Evolutionary conservation across 1,140 invertebrate genomes (phyloP), one percentile per base, ranked within the genome.

Genomic region (Conus ventricosus): DNA sequence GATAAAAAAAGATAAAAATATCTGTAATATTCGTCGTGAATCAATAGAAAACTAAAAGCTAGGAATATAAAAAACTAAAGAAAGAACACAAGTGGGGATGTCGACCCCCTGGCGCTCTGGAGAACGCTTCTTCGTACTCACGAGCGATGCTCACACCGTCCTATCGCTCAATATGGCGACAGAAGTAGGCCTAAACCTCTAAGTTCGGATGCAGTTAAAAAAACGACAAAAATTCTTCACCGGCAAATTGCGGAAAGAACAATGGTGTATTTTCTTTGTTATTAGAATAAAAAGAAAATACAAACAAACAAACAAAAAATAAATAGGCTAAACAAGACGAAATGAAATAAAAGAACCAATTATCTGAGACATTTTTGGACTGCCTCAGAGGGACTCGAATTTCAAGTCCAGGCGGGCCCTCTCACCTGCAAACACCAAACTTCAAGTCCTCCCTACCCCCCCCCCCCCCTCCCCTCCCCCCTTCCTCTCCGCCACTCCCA

Each of bases 121-220:
- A 23, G 85, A 87, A 87, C 85, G 85, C 85, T 87, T 63, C 8
- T 55, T 63, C 51, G 25, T 1, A 15, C 4, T 54, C 53, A 51
- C 39, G 8, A 86, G 87, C 87, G 87, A 88, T 88, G 82, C 54
- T 27, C 53, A 23, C 82, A 88, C 67, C 87, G 87, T 60, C 87
- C 82, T 88, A 88, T 88, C 87, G 87, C 87, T 54, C 81, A 71
- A 71, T 75, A 88, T 88, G 87, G 87, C 87, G 87, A 88, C 87
- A 83, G 82, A 84, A 23, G 54, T 15, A 11, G 5, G 2, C 3
- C 53, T 51, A 11, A n/a, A 23, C 3, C 53, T 51, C 1, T 17
- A 11, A 39, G 39, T 51, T 81, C 82, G 82, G 82, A 84, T 84
- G 82, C 1, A 53, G 1, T n/a, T 60, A 3, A 6, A 63, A 63